phyloP scores from a whole-genome alignment of 1,140 invertebrate species.

The Paralvinella palmiformis region DNA sequence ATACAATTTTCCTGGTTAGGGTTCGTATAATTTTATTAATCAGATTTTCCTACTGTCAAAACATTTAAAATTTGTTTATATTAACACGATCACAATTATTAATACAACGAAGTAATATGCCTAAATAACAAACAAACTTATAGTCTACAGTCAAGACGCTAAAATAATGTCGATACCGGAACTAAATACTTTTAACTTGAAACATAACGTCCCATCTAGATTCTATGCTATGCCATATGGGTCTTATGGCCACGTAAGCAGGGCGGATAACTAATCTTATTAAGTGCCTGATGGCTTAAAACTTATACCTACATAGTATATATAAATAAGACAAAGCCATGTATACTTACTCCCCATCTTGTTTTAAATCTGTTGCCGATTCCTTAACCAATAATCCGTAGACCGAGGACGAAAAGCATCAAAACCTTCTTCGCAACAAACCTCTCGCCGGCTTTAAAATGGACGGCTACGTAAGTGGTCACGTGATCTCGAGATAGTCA shows the following conservation, averaged over 20 bases:
- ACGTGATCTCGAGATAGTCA: slow-evolving; percentile 6
- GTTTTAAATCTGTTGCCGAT: neutral
- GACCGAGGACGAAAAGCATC: neutral
- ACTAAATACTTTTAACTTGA: no score
- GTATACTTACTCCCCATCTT: neutral
- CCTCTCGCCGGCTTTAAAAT: neutral
- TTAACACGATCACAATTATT: no score
- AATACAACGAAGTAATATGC: no score
- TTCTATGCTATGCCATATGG: no score
- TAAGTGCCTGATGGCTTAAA: neutral
- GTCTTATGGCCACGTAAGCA: neutral
- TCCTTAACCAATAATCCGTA: neutral
- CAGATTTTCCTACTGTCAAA: no score
- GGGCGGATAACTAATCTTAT: neutral
- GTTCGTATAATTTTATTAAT: no score
- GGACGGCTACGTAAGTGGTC: slow-evolving; percentile 1
- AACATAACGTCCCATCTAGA: no score
- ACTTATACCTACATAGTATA: neutral
- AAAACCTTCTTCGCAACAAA: neutral
- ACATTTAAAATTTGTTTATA: no score
- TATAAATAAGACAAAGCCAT: neutral
- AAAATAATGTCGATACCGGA: no score
- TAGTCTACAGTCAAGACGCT: no score
- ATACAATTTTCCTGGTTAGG: no score
- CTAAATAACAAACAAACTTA: no score